Percentiles rank a stretch among this genome's conserved stretches.
phyloP scores from a whole-genome alignment of 64 coral and sea anemone genomes.

The Pachyseris speciosa region DNA sequence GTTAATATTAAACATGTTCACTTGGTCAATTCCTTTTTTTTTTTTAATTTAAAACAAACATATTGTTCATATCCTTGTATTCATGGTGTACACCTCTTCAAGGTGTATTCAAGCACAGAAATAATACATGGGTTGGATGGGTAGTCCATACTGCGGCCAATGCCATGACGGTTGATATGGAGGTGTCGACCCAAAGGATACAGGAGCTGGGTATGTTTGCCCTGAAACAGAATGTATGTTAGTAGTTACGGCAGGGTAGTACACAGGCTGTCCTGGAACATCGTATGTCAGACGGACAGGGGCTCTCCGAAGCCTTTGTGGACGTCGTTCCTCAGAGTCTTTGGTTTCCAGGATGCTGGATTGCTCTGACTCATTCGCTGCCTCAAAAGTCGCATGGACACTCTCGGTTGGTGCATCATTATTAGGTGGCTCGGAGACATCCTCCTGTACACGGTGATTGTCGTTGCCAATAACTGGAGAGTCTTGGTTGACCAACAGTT shows the following conservation, averaged over 20 bases:
- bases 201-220: neutral
- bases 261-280: neutral
- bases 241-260: neutral
- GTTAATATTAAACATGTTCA: neutral
- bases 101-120: too few species aligned
- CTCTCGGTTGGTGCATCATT: neutral
- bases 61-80: neutral
- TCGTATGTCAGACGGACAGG: neutral
- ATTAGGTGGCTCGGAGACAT: neutral
- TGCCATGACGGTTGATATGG: too few species aligned
- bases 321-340: neutral
- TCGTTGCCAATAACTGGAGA: neutral
- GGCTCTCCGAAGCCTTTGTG: neutral
- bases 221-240: neutral
- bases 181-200: neutral
- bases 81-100: neutral
- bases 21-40: neutral
- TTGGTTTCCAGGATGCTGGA: neutral
- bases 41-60: neutral
- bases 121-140: too few species aligned
- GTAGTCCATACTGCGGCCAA: too few species aligned
- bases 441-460: neutral
- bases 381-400: neutral
- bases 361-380: neutral
- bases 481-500: neutral